Evolutionary conservation across 2,888 invertebrate species (phyloP), one percentile per base, ranked within the genome.

Genomic region (Pogonocherus hispidulus): DNA sequence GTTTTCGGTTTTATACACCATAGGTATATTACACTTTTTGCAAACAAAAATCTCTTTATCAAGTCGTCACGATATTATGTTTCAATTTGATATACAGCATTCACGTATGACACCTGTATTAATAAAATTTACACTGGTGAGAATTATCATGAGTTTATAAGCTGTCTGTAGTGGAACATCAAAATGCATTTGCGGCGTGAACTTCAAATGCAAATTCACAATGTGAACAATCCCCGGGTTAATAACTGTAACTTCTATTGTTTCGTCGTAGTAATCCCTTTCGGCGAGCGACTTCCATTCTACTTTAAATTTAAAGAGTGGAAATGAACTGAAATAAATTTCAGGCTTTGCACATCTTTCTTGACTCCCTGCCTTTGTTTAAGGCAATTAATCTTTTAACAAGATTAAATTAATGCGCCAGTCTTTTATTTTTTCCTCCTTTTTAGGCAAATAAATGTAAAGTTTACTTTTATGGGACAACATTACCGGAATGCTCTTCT

Each of bases 251-350:
- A 70, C 62, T 71, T 65, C 74, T 67, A 76, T 78, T 74, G 77
- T 78, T 78, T 75, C 71, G 68, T 41, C 51, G 62, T 57, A 46
- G 71, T 70, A 73, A 74, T 74, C 69, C 69, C 73, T 72, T 63
- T 69, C 71, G 67, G 69, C 65, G 70, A 69, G 57, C 63, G 51
- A 74, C 71, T 70, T 63, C 69, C 68, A 72, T 73, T 70, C 72
- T 69, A 71, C 75, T 72, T 73, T 69, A 72, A 75, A 75, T 75
- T 71, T 74, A 73, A 75, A 75, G 76, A 73, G 75, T 77, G 73
- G 76, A 77, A 77, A 76, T 78, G 72, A 78, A 78, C 66, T 72
- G 71, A 73, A 76, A 78, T 78, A 76, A 76, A 78, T 78, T 78
- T 73, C 63, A 47, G 72, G 70, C 72, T 76, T 75, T 72, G 72